Evolutionary conservation across 2,888 invertebrate species (phyloP).

Genomic region (Apoderus coryli): DNA sequence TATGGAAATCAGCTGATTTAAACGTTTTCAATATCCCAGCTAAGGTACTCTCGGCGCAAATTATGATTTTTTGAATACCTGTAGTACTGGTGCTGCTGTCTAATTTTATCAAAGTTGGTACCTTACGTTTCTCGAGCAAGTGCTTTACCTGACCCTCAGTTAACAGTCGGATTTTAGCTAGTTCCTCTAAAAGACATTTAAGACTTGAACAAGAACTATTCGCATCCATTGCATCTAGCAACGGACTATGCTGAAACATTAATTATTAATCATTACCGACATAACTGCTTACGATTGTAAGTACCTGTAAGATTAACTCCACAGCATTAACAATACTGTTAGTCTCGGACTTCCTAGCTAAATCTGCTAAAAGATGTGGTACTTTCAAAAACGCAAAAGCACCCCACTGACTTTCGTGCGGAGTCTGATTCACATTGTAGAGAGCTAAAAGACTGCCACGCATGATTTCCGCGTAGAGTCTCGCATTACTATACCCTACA

Average conservation of each 20-base stretch:
- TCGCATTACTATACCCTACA: conserved; percentile 51
- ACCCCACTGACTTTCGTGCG: conserved; percentile 83
- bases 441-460: conserved; percentile 81
- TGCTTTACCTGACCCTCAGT: conserved; percentile 63
- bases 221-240: conserved; percentile 79
- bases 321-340: conserved; percentile 57
- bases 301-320: conserved; percentile 58
- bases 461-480: conserved; percentile 79
- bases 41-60: conserved; percentile 78
- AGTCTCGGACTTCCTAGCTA: conserved; percentile 23
- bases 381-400: conserved; percentile 89
- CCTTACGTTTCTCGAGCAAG: conserved; percentile 45
- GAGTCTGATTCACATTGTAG: conserved; percentile 69
- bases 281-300: background rate
- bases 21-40: conserved; percentile 81
- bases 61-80: conserved; percentile 63
- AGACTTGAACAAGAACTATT: conserved; percentile 74
- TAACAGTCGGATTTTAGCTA: conserved; percentile 64
- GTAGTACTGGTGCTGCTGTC: conserved; percentile 46
- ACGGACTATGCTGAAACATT: conserved; percentile 47
- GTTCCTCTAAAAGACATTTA: conserved; percentile 67
- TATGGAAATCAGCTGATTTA: conserved; percentile 76
- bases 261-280: background rate
- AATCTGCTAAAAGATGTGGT: conserved; percentile 53
- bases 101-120: conserved; percentile 22